Evolutionary conservation across 2,113 vertebrate genomes (phyloP).

Genomic region (Phrynosoma platyrhinos): DNA sequence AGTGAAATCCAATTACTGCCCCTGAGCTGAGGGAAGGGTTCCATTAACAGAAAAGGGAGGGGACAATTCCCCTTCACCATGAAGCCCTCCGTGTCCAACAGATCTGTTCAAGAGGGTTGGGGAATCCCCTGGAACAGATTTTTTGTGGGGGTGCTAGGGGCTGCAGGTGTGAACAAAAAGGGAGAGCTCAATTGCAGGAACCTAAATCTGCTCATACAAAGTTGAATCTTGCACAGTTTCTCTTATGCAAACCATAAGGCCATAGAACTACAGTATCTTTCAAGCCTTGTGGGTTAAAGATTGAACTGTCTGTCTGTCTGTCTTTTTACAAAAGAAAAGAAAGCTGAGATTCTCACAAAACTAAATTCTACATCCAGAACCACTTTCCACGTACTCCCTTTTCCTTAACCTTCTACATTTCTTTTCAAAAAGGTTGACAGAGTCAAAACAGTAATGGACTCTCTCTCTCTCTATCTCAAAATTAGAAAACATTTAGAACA

Average conservation of each 20-base stretch:
- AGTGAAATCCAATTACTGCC: neutral
- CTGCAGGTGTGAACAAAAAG: neutral
- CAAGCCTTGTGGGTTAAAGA: neutral
- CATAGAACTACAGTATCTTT: neutral
- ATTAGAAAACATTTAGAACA: too few species aligned
- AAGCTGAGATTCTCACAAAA: neutral
- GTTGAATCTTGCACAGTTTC: neutral
- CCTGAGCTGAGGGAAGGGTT: neutral
- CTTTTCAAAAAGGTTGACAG: too few species aligned
- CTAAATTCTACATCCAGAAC: neutral
- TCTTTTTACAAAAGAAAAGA: neutral
- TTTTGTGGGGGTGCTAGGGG: neutral
- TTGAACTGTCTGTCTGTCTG: neutral
- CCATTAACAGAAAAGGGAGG: neutral
- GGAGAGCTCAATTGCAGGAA: neutral
- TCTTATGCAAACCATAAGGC: neutral
- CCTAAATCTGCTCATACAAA: too few species aligned
- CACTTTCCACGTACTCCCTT: too few species aligned
- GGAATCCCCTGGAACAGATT: neutral
- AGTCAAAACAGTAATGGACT: too few species aligned
- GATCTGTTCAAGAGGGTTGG: neutral
- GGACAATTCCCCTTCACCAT: neutral
- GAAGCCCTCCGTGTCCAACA: neutral
- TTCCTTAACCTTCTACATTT: too few species aligned
- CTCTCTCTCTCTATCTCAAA: too few species aligned